Base-by-base conservation (phyloP, 2,113 vertebrate genomes). In the Mugil cephalus region DNA sequence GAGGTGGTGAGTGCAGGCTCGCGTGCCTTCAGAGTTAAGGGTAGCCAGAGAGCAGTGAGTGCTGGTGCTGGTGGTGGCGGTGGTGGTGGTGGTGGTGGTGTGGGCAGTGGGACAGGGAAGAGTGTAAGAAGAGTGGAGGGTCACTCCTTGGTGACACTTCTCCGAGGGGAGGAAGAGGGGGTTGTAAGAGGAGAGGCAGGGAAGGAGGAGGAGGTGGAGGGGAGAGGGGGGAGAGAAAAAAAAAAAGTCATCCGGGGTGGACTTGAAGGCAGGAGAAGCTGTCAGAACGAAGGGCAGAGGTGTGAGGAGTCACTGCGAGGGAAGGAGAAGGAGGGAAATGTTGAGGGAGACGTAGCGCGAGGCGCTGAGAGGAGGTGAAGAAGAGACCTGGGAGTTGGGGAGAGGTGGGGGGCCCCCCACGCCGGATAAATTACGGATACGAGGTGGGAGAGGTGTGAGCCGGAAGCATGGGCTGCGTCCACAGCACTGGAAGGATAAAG, bases 381-480 rank as follows among this genome's bases (percentile, higher is more conserved):
- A 43, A 35, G 63, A 66, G 19, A n/a, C 7, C 3, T 15, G 40
- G 35, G 58, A n/a, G n/a, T n/a, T n/a, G n/a, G 39, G 15, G 35
- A 61, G 18, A n/a, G n/a, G n/a, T n/a, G n/a, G n/a, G n/a, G n/a
- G n/a, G n/a, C n/a, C n/a, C n/a, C n/a, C n/a, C n/a, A n/a, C n/a
- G n/a, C n/a, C 10, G 35, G 42, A 53, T 18, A 35, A 58, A 54
- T 14, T 59, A 6, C 47, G 48, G n/a, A 47, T 1, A 40, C 15
- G 1, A 61, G 34, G 53, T 5, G 39, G 14, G 18, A n/a, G n/a
- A 67, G 34, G 61, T 6, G 52, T 54, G 34, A 12, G 43, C 67
- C 47, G 79, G 61, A 81, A 86, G 45, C n/a, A 94, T 94, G 93
- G 93, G 93, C 21, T 93, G 93, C 69, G 39, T 91, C 78, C 89